These are phyloP conservation scores for Coregonus sp. DNA, from an alignment of 2,797 vertebrate genomes.

Conservation along the genomic window DNA sequence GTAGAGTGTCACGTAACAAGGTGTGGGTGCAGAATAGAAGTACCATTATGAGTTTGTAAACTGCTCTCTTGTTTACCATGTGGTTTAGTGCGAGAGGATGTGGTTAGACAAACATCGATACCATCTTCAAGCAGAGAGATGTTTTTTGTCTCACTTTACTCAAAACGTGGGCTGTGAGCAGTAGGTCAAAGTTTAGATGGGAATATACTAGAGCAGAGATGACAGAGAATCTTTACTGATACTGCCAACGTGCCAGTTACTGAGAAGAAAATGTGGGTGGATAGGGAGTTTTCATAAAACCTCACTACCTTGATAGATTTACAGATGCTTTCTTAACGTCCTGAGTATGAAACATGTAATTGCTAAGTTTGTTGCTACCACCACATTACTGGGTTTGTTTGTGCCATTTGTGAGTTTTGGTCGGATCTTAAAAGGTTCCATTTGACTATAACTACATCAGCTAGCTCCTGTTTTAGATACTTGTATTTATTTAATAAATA, in stretches of 20 bases:
- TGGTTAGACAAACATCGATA: conserved; percentile 52
- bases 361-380: too few relatives aligned
- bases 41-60: not conserved
- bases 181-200: conserved; percentile 51
- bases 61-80: conserved; percentile 53
- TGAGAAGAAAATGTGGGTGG: not conserved
- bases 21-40: not conserved
- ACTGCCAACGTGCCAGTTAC: not conserved
- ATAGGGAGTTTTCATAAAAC: not conserved
- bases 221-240: not conserved
- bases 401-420: too few relatives aligned
- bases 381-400: too few relatives aligned
- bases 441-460: too few relatives aligned
- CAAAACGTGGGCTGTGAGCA: not conserved
- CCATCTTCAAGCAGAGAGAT: conserved; percentile 12
- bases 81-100: conserved; percentile 74
- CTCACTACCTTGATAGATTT: not conserved
- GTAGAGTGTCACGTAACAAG: not conserved
- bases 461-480: too few relatives aligned
- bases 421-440: too few relatives aligned
- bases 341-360: too few relatives aligned
- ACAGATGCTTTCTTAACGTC: too few relatives aligned
- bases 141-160: too few relatives aligned
- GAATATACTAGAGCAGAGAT: conserved; percentile 19
- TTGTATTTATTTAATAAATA: too few relatives aligned